Percentiles rank a stretch among this genome's conserved stretches.
Evolutionary conservation across 2,888 invertebrate species (phyloP).

Genomic region (Rhogogaster chlorosoma): DNA sequence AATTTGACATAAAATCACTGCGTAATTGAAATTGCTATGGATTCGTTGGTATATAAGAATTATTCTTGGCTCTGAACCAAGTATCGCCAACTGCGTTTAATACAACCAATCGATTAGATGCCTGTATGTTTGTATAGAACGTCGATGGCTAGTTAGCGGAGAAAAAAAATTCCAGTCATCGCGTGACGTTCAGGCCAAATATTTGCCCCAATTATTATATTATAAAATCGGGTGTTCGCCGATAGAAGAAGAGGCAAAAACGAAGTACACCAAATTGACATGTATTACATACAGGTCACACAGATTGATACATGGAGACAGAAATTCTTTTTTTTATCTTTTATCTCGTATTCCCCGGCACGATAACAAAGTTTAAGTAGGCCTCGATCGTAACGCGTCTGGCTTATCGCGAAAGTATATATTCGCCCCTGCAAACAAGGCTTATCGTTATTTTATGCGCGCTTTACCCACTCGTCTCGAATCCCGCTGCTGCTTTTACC

Average conservation of each 20-base stretch:
- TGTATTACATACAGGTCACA: background rate
- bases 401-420: constrained; percentile 3
- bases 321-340: background rate
- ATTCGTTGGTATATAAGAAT: constrained; percentile 3
- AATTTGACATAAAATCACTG: constrained; percentile 3
- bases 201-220: constrained; percentile 15
- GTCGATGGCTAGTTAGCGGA: background rate
- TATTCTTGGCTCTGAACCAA: background rate
- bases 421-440: constrained; percentile 20
- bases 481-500: background rate
- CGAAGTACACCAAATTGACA: background rate
- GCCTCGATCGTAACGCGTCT: background rate
- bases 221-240: background rate
- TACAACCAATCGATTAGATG: background rate
- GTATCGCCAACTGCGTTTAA: constrained; percentile 5
- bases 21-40: background rate
- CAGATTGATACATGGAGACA: background rate
- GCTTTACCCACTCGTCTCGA: constrained; percentile 24
- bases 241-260: background rate
- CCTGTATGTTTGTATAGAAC: background rate
- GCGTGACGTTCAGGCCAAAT: background rate
- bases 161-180: background rate
- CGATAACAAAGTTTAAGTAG: constrained; percentile 22
- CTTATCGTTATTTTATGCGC: constrained; percentile 31
- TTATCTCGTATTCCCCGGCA: constrained; percentile 11